Conservation (phyloP, 2,797 vertebrate genomes). For the Centroberyx gerrardi region DNA sequence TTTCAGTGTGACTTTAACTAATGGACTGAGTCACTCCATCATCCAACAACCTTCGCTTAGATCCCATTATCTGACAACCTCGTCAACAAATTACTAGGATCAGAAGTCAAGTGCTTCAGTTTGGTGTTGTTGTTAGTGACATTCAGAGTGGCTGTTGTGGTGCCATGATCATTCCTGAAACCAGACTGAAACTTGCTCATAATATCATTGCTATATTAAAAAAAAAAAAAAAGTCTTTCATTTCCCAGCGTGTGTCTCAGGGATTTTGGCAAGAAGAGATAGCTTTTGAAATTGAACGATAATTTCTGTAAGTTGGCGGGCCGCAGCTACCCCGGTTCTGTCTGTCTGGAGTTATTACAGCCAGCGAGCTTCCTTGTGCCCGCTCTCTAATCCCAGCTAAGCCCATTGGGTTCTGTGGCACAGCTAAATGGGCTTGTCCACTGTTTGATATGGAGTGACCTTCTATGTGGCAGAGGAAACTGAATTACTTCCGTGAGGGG, state of each 20-base stretch:
- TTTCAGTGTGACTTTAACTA: neutral
- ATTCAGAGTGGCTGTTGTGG: neutral
- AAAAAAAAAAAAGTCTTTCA: neutral
- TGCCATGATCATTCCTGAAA: neutral
- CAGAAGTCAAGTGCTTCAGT: neutral
- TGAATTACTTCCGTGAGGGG: slow-evolving; percentile 47
- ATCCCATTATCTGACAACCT: slow-evolving; percentile 7
- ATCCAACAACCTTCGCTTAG: neutral
- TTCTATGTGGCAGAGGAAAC: slow-evolving; percentile 48
- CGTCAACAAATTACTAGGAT: slow-evolving; percentile 3
- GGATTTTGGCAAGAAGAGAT: slow-evolving; percentile 22
- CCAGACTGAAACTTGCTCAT: neutral
- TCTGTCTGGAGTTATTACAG: slow-evolving; percentile 37
- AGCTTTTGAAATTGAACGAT: slow-evolving; percentile 53
- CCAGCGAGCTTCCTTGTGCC: slow-evolving; percentile 36
- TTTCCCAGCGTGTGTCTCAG: neutral
- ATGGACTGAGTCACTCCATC: neutral
- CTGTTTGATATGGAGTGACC: slow-evolving; percentile 58
- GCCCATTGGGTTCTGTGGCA: slow-evolving; percentile 40
- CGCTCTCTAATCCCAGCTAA: slow-evolving; percentile 61
- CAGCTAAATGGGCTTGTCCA: slow-evolving; percentile 52
- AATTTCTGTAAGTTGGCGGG: slow-evolving; percentile 37
- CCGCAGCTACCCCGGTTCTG: slow-evolving; percentile 22
- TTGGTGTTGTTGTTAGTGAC: neutral
- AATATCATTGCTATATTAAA: neutral